Base-by-base conservation (phyloP, 2,888 invertebrate species). In the Papilio protenor region DNA sequence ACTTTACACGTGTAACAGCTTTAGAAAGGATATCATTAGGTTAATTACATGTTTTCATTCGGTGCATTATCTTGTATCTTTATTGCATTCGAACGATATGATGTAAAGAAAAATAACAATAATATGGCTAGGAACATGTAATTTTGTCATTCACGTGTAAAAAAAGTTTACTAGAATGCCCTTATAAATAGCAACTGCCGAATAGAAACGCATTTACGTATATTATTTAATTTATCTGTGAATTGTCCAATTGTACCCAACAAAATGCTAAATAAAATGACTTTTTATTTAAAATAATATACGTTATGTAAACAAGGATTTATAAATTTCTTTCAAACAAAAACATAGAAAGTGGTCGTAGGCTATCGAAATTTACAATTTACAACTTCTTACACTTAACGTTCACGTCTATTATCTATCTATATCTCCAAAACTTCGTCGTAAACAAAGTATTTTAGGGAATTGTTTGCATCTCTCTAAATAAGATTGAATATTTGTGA, bases 31-130 rank as follows among this genome's bases (percentile, higher is more conserved):
- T 77, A 77, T 52, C 59, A 70, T 70, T 77, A 70, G 74, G 77
- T 77, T 77, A 77, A 77, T 74, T 73, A 47, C 70, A 49, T 77
- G 73, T 77, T 77, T 73, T 77, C 77, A 66, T 21, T 61, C 57
- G 11, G 12, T 57, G 33, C 59, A 73, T 52, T 77, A 77, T 77
- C 77, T 57, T 33, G 59, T 49, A 69, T 73, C 45, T 77, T 77
- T 74, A 77, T 77, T 69, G 70, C 77, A 57, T 55, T 71, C 21
- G 47, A 21, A 23, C 69, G 73, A 73, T 72, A 57, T n/a, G n/a
- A 45, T 40, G 27, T 74, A n/a, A 55, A 64, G 66, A 52, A 71
- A 73, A 77, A 76, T 76, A 76, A 76, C 23, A 59, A 59, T 23
- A 73, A 33, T 57, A 21, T 27, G 71, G 23, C 55, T 70, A 21